These are phyloP conservation scores for Philhelius pedissequus DNA, from an alignment of 2,888 invertebrate species.

Conservation along the genomic window DNA sequence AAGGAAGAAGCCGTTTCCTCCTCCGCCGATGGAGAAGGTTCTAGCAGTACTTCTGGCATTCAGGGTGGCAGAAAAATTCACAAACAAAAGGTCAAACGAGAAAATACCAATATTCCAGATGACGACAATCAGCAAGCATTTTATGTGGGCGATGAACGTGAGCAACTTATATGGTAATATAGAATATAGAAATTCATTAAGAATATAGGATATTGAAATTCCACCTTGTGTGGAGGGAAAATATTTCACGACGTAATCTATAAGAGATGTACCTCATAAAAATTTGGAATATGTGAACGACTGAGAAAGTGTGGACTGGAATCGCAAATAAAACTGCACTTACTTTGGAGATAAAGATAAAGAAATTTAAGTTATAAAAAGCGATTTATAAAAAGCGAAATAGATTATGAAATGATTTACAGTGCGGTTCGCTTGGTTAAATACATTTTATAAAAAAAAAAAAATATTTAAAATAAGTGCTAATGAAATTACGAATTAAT, in stretches of 20 bases:
- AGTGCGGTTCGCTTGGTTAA: neutral
- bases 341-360: neutral
- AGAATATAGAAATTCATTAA: neutral
- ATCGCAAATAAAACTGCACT: neutral
- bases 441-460: no score
- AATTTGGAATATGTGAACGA: neutral
- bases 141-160: conserved; percentile 60
- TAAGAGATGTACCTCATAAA: neutral
- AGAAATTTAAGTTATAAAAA: neutral
- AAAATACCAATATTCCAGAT: conserved; percentile 14
- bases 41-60: conserved; percentile 29
- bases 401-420: neutral
- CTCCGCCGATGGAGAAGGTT: conserved; percentile 13
- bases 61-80: conserved; percentile 18
- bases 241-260: neutral
- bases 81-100: neutral
- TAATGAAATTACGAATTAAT: no score
- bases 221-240: neutral
- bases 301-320: neutral
- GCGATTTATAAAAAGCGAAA: neutral
- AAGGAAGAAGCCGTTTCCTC: neutral
- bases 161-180: conserved; percentile 62
- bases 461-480: no score
- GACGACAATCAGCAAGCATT: conserved; percentile 39
- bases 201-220: conserved; percentile 15